Evolutionary conservation across 1,140 invertebrate genomes (phyloP).

Genomic region (Anoplophora glabripennis): DNA sequence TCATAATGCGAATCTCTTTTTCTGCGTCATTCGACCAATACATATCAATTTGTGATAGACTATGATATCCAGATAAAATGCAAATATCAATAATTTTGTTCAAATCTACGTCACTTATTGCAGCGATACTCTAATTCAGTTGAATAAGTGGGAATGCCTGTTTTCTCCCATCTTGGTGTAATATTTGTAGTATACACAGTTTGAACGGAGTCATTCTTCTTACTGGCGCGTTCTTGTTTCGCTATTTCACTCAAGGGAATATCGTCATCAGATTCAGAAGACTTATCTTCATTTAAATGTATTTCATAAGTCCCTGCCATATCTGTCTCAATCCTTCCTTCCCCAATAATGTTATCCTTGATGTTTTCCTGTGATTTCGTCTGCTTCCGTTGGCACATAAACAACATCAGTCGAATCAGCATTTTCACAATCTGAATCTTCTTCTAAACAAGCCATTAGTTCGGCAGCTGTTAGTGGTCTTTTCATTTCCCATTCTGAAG

Average conservation of each 20-base stretch:
- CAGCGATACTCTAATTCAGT: background rate
- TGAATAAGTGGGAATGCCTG: background rate
- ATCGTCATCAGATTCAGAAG: background rate
- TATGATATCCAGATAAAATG: background rate
- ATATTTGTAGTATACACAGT: background rate
- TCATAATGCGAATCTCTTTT: too few species aligned
- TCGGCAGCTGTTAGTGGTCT: background rate
- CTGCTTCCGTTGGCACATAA: background rate
- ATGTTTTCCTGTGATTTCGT: background rate
- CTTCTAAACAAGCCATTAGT: background rate
- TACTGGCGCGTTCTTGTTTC: background rate
- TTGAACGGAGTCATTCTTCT: background rate
- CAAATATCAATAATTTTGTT: background rate
- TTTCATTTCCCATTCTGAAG: background rate
- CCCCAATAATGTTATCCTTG: background rate
- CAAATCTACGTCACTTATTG: background rate
- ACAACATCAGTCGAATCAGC: background rate
- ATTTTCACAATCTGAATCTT: background rate
- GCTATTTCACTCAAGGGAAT: background rate
- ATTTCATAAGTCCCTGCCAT: background rate
- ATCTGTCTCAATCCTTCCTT: background rate
- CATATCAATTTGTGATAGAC: too few species aligned
- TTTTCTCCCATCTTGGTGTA: background rate
- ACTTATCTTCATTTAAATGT: background rate
- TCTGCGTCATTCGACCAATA: too few species aligned